These are phyloP conservation scores for Condylura cristata DNA, from an alignment of 2,113 vertebrate species.

Conservation along the genomic window DNA sequence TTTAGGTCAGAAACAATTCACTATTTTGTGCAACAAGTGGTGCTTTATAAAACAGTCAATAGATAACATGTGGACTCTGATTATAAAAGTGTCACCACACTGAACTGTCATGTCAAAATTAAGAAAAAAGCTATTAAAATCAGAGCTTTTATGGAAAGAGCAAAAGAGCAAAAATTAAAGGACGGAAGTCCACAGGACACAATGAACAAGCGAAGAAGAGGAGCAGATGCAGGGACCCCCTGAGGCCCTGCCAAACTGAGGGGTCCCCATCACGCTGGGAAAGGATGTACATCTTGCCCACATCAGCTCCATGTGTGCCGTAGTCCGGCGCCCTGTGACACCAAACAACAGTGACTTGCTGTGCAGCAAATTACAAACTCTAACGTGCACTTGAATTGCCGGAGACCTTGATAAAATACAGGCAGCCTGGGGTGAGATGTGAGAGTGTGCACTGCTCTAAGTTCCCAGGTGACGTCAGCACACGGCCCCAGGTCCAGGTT, in stretches of 20 bases:
- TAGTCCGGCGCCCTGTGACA: neutral
- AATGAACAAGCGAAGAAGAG: neutral
- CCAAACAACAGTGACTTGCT: neutral
- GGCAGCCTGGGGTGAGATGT: neutral
- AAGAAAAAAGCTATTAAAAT: neutral
- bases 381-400: neutral
- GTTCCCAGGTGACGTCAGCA: neutral
- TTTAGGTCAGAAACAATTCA: neutral
- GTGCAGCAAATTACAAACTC: neutral
- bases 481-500: too few relatives aligned
- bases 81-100: conserved; percentile 45
- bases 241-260: rapidly evolving
- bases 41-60: conserved; percentile 43
- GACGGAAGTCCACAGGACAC: neutral
- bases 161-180: conserved; percentile 10
- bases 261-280: rapidly evolving
- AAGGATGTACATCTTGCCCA: neutral
- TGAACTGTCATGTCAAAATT: conserved; percentile 28
- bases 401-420: neutral
- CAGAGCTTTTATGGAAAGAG: neutral
- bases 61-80: neutral
- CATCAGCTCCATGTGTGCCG: neutral
- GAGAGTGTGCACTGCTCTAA: neutral
- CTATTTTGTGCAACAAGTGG: neutral
- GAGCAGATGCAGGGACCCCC: neutral